Evolutionary conservation across 2,113 vertebrate genomes (phyloP).

Genomic region (Helogale parvula): DNA sequence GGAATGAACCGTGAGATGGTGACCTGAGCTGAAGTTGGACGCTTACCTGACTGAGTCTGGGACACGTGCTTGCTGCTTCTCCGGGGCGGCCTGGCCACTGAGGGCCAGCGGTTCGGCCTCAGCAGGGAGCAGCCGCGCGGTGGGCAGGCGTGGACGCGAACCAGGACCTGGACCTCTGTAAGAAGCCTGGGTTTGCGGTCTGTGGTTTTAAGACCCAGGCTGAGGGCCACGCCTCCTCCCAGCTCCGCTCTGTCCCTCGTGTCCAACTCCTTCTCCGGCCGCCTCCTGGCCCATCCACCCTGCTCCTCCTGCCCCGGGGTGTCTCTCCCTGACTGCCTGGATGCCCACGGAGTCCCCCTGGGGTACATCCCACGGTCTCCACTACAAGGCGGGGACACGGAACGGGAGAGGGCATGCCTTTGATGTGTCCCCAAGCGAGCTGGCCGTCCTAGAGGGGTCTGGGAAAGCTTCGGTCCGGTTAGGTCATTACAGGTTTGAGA

Average conservation of each 20-base stretch:
- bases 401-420: too few species aligned
- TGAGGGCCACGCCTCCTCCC: not conserved
- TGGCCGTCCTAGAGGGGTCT: accelerated
- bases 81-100: not conserved
- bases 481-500: not conserved
- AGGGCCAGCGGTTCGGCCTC: not conserved
- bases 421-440: not conserved
- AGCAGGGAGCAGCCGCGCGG: not conserved
- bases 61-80: too few species aligned
- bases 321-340: not conserved
- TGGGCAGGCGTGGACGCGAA: too few species aligned
- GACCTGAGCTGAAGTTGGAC: too few species aligned
- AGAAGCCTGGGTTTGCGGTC: not conserved
- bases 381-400: not conserved
- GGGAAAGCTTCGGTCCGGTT: not conserved
- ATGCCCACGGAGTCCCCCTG: not conserved
- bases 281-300: too few species aligned
- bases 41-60: too few species aligned
- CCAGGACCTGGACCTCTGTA: accelerated
- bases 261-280: accelerated
- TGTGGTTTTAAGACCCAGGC: not conserved
- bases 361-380: not conserved
- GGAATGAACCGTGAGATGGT: too few species aligned
- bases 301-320: accelerated
- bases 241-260: accelerated